Percentiles rank a stretch among this genome's conserved stretches.
Evolutionary conservation across 2,797 vertebrate genomes (phyloP).

Genomic region (Notamacropus eugenii): DNA sequence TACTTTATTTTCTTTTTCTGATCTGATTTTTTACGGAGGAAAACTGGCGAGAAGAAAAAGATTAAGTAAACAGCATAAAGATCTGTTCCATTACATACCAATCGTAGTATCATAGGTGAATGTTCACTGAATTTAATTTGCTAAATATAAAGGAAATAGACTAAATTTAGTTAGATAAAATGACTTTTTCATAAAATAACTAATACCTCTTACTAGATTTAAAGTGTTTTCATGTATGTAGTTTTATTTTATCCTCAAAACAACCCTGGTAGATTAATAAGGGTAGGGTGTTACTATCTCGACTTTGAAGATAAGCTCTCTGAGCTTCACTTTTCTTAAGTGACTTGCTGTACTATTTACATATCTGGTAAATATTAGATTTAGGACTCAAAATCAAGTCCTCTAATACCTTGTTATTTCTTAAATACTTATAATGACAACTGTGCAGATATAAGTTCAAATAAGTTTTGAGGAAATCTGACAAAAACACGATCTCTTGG

Average conservation of each 20-base stretch:
- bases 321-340: no score
- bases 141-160: background rate
- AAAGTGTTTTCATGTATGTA: background rate
- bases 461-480: background rate
- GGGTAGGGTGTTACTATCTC: background rate
- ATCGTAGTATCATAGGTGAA: background rate
- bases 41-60: background rate
- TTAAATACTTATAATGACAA: background rate
- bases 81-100: background rate
- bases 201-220: background rate
- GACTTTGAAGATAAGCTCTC: no score
- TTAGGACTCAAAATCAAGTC: background rate
- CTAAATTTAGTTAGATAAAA: background rate
- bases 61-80: background rate
- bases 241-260: background rate
- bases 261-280: background rate
- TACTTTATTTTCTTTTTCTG: background rate
- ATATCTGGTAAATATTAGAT: background rate
- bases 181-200: background rate
- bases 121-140: no score
- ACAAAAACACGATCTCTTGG: background rate
- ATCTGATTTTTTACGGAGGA: background rate
- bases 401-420: background rate
- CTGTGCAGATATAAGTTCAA: background rate
- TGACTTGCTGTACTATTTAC: background rate